Evolutionary conservation across 2,888 invertebrate species (phyloP).

Genomic region (Acleris literana): DNA sequence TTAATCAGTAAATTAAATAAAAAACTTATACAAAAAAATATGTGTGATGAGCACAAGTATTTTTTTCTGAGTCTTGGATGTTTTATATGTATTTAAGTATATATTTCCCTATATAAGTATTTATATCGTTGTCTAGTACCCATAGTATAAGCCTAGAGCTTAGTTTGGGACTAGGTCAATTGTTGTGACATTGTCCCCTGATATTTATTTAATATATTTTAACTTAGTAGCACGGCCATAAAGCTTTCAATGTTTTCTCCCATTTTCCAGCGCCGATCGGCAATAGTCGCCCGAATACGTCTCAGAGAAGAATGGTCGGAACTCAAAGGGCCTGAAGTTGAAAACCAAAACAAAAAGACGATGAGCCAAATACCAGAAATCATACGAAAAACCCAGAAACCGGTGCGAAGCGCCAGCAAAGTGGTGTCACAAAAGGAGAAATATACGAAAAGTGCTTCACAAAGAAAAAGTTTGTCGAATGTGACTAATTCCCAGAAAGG

Average conservation of each 20-base stretch:
- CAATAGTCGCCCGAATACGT: constrained; percentile 65
- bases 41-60: too few species aligned
- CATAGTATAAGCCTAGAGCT: too few species aligned
- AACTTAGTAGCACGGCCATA: too few species aligned
- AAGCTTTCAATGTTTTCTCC: background rate
- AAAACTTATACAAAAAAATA: too few species aligned
- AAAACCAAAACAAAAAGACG: background rate
- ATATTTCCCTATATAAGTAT: too few species aligned
- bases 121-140: too few species aligned
- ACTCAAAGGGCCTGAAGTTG: constrained; percentile 40
- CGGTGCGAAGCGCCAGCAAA: constrained; percentile 27
- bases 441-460: constrained; percentile 1
- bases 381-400: constrained; percentile 23
- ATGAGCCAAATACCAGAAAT: constrained; percentile 20
- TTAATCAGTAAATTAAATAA: too few species aligned
- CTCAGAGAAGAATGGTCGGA: constrained; percentile 73
- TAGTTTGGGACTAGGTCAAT: too few species aligned
- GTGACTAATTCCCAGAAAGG: background rate
- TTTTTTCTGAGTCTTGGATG: too few species aligned
- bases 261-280: constrained; percentile 69
- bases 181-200: too few species aligned
- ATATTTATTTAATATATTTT: too few species aligned
- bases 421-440: constrained; percentile 19
- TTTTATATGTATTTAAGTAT: too few species aligned
- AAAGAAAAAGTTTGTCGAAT: background rate